phyloP scores from a whole-genome alignment of 1,140 invertebrate genomes.

The Myzus persicae region DNA sequence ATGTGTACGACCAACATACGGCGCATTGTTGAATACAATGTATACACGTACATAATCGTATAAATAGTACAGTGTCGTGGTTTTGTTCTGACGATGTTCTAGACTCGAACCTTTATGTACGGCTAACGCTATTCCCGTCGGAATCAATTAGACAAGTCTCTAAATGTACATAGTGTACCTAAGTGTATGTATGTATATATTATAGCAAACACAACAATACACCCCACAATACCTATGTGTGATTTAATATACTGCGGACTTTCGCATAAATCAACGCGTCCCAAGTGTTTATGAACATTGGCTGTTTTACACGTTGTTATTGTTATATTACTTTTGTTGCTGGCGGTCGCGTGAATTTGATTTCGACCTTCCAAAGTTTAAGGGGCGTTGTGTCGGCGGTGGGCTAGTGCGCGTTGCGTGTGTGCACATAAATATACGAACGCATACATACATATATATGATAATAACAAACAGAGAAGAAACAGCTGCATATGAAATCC shows the following conservation, averaged over 20 bases:
- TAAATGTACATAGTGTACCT: background rate
- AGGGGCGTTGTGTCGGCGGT: background rate
- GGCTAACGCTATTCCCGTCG: background rate
- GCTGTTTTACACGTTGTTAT: background rate
- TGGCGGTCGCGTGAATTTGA: background rate
- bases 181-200: background rate
- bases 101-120: background rate
- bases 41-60: background rate
- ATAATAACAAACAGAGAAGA: background rate
- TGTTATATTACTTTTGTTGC: slow-evolving; percentile 22
- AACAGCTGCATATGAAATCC: background rate
- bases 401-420: background rate
- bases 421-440: background rate
- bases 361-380: background rate
- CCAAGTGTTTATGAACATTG: slow-evolving; percentile 14
- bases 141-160: background rate
- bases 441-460: too few relatives aligned
- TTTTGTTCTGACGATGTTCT: background rate
- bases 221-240: background rate
- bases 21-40: background rate
- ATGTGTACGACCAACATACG: background rate
- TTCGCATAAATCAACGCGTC: background rate
- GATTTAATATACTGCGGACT: background rate
- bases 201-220: background rate
- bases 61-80: background rate